phyloP scores from a whole-genome alignment of 2,888 invertebrate species.

The Prenolepis imparis region DNA sequence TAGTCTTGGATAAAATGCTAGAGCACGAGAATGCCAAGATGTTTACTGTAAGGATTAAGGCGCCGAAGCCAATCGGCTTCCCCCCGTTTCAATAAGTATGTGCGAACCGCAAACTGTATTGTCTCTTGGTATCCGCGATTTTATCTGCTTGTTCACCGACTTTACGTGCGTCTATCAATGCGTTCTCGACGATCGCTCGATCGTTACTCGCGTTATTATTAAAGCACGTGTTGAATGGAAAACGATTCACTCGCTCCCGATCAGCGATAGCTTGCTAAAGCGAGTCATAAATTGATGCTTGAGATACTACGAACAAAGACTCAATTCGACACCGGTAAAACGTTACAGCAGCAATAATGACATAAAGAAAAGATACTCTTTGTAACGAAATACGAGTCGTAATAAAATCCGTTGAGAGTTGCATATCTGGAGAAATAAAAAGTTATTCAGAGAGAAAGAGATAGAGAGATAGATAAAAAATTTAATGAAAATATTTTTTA shows the following conservation, averaged over 20 bases:
- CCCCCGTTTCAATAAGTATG: not conserved
- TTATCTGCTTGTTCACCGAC: conserved; percentile 34
- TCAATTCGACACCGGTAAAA: not conserved
- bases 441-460: not conserved
- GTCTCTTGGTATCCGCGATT: conserved; percentile 4
- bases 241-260: conserved; percentile 47
- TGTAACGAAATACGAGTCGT: not conserved
- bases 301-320: not conserved
- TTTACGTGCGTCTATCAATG: conserved; percentile 55
- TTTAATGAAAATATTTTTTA: too few species aligned
- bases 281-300: not conserved
- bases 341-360: not conserved
- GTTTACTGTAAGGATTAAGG: not conserved
- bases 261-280: not conserved
- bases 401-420: not conserved
- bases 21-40: not conserved
- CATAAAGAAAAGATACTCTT: not conserved
- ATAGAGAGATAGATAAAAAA: not conserved
- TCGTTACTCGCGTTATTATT: conserved; percentile 54
- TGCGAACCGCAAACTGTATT: not conserved
- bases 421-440: not conserved
- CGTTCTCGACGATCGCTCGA: conserved; percentile 53
- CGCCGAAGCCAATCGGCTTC: not conserved
- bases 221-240: not conserved
- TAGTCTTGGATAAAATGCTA: not conserved